These are phyloP conservation scores for Xyrauchen texanus DNA, from an alignment of 2,113 vertebrate species.

Conservation along the genomic window DNA sequence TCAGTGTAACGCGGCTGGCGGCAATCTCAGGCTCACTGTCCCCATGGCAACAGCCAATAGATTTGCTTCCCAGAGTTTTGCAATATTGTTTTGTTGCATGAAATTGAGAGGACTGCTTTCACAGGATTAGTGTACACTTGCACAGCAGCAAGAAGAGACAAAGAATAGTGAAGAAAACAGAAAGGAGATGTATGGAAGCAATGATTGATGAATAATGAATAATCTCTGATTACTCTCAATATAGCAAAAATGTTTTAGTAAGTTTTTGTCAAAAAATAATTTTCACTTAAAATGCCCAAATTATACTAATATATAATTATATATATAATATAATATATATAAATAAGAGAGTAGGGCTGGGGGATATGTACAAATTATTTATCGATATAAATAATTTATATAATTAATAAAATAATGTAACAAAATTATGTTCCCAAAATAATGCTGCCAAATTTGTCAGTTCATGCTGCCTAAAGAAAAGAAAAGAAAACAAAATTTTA, in stretches of 20 bases:
- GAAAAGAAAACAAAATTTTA: too few relatives aligned
- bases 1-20: slow-evolving; percentile 75
- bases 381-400: too few relatives aligned
- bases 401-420: too few relatives aligned
- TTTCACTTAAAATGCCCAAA: background rate
- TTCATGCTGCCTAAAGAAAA: too few relatives aligned
- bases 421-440: too few relatives aligned
- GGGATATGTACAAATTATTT: too few relatives aligned
- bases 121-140: slow-evolving; percentile 43
- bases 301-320: too few relatives aligned
- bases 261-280: background rate
- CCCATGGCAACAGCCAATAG: slow-evolving; percentile 75
- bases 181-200: background rate
- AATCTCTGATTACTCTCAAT: background rate
- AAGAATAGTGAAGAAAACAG: background rate
- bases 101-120: slow-evolving; percentile 36
- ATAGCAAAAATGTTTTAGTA: background rate
- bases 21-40: slow-evolving; percentile 60
- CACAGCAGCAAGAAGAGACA: background rate
- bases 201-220: too few relatives aligned
- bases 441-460: too few relatives aligned
- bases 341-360: too few relatives aligned
- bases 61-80: slow-evolving; percentile 47
- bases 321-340: too few relatives aligned
- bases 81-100: slow-evolving; percentile 52